These are phyloP conservation scores for Enteromius thamalakanensis DNA, from an alignment of 2,797 vertebrate species.

Conservation along the genomic window DNA sequence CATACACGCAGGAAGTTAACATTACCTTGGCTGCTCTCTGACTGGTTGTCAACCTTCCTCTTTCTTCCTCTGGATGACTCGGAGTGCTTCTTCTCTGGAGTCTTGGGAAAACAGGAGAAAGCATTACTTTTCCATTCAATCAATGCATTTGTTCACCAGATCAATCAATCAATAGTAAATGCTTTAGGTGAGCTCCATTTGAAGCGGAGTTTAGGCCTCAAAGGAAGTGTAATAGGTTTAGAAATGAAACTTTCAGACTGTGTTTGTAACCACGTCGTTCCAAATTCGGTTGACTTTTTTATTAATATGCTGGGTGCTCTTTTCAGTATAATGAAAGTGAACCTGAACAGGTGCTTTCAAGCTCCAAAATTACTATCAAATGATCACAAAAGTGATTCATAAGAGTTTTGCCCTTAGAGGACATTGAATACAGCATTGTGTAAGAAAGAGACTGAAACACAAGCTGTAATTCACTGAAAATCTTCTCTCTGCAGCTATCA, in stretches of 20 bases:
- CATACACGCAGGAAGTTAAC: neutral
- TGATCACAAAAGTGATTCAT: neutral
- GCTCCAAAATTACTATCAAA: neutral
- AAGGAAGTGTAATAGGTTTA: neutral
- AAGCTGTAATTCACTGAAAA: neutral
- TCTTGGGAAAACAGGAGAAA: constrained; percentile 76
- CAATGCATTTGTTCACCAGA: neutral
- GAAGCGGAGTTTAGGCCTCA: neutral
- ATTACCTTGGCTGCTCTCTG: constrained; percentile 95
- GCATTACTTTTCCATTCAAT: neutral
- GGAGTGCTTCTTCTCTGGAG: constrained; percentile 97
- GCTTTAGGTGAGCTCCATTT: neutral
- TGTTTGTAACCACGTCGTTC: constrained; percentile 33
- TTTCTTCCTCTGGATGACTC: constrained; percentile 95
- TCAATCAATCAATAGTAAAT: constrained; percentile 19
- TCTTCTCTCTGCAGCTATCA: neutral
- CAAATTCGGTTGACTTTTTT: neutral
- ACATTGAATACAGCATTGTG: neutral
- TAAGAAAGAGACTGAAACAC: neutral
- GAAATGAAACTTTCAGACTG: constrained; percentile 55
- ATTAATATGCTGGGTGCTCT: neutral
- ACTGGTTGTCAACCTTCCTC: constrained; percentile 96
- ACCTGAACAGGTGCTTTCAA: neutral
- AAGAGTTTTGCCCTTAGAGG: neutral
- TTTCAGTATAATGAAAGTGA: neutral